Conservation (phyloP, 2,113 vertebrate genomes). For the Leuciscus idus region DNA sequence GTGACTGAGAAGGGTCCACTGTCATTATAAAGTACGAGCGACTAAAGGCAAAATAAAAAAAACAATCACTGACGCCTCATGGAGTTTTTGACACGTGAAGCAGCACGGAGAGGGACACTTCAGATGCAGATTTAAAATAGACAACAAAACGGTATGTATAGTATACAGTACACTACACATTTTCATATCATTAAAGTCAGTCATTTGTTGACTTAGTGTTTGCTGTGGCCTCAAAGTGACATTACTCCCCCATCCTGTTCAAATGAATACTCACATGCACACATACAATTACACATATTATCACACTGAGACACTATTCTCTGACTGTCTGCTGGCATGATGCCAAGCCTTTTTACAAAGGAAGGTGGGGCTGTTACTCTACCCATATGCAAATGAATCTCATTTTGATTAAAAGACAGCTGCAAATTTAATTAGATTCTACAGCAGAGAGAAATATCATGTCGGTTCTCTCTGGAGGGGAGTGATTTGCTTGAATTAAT, state of each 20-base stretch:
- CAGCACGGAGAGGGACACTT: no score
- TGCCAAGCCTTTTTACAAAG: slow-evolving; percentile 60
- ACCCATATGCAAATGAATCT: slow-evolving; percentile 68
- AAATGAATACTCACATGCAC: slow-evolving; percentile 21
- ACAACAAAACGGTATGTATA: no score
- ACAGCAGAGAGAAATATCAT: slow-evolving; percentile 32
- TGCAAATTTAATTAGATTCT: slow-evolving; percentile 71
- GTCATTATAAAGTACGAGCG: no score
- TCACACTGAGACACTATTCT: slow-evolving; percentile 41
- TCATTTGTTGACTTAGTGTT: no score
- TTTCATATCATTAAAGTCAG: no score
- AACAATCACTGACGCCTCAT: no score
- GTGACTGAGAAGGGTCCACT: no score
- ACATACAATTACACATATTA: slow-evolving; percentile 17
- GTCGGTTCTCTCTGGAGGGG: slow-evolving; percentile 65
- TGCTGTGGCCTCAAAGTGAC: no score
- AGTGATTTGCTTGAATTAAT: slow-evolving; percentile 66
- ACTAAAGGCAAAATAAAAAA: no score
- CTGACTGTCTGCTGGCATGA: slow-evolving; percentile 56
- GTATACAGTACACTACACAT: no score
- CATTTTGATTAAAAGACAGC: slow-evolving; percentile 77
- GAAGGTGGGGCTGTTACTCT: slow-evolving; percentile 44
- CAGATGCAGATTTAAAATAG: no score
- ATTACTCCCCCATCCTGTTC: slow-evolving; percentile 24
- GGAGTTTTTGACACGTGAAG: no score